Evolutionary conservation across 2,888 invertebrate genomes (phyloP), one percentile per base, ranked within the genome.

Genomic region (Ormyrus rosae): DNA sequence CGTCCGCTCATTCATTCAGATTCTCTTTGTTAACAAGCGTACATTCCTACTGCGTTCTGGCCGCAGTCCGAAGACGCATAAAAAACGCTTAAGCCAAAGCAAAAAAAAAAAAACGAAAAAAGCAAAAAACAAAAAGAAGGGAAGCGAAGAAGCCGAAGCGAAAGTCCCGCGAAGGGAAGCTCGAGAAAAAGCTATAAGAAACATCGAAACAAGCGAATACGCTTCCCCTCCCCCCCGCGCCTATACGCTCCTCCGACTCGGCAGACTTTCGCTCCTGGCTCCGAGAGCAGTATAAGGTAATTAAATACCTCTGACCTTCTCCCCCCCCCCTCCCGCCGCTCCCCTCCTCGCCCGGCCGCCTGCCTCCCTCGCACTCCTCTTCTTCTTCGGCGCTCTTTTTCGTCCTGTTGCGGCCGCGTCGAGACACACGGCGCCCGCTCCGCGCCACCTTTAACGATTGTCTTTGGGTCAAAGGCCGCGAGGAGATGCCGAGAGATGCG

Each of bases 381-480:
- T 56, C 56, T 19, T 58, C 60, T 48, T 13, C 58, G 56, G n/a
- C 13, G 34, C 82, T 83, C 63, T 65, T 80, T 78, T 80, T 80
- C 70, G 77, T 50, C 64, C 50, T 64, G 70, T 51, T 67, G 71
- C 34, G 48, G 61, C 51, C 34, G 48, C 34, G 46, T 75, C 82
- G 78, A 82, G 58, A 64, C 82, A 34, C 34, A 83, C 82, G 85
- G 85, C 86, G 86, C 86, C 86, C 85, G 85, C 85, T 86, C 87
- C 87, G 86, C 86, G 89, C 89, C 89, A 90, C 89, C 89, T 89
- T 77, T 90, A 90, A 90, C 87, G 89, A 90, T 89, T 89, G 89
- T 89, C 88, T 86, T 84, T 85, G 85, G 89, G 90, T 90, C 89
- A 89, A 82, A 87, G 89, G 88, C 89, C 87, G 85, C 58, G 72